These are phyloP conservation scores for Phymastichus coffea DNA, from an alignment of 1,140 invertebrate species.

Conservation along the genomic window DNA sequence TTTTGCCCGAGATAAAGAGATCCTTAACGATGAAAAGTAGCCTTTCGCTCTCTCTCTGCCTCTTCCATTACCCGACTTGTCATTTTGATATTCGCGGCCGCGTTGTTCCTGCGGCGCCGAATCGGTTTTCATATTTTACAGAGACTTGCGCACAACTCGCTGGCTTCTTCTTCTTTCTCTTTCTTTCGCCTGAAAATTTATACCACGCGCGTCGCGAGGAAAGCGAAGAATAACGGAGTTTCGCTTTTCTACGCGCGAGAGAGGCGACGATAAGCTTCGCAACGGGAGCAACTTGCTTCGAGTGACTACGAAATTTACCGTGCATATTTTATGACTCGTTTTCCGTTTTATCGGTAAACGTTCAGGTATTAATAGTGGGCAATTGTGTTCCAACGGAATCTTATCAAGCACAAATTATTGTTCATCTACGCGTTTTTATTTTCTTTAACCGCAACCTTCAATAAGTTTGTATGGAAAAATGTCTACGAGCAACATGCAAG, in stretches of 20 bases:
- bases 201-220: not conserved
- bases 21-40: no score
- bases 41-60: no score
- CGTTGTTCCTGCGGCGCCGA: not conserved
- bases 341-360: not conserved
- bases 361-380: no score
- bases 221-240: not conserved
- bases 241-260: not conserved
- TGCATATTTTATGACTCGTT: not conserved
- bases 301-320: not conserved
- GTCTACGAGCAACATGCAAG: no score
- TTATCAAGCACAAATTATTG: no score
- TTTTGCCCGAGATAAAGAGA: no score
- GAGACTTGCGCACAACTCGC: not conserved
- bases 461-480: no score
- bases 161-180: not conserved
- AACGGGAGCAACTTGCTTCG: not conserved
- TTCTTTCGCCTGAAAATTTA: not conserved
- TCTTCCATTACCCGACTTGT: not conserved
- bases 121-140: constrained; percentile 8
- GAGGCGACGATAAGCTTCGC: not conserved
- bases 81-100: not conserved
- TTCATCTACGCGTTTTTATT: no score
- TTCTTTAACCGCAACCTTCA: no score
- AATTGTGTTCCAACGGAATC: no score